Evolutionary conservation across 2,888 invertebrate species (phyloP).

Genomic region (Agrochola macilenta): DNA sequence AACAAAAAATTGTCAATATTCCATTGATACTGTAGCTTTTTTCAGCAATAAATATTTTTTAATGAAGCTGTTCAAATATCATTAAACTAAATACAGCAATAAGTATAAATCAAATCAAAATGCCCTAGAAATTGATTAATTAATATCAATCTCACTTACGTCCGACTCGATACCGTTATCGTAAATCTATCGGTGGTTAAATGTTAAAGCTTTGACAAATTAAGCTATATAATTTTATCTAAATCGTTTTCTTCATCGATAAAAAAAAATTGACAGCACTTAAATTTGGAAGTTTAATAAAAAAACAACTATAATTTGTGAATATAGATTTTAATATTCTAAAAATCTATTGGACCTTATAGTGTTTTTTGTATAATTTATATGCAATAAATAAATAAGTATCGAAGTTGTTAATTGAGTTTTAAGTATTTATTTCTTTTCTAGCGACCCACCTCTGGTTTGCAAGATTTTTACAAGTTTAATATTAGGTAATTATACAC

Average conservation of each 20-base stretch:
- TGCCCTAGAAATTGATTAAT: conserved; percentile 65
- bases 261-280: conserved; percentile 52
- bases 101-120: conserved; percentile 61
- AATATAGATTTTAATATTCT: conserved; percentile 33
- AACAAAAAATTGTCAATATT: conserved; percentile 11
- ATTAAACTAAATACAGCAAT: conserved; percentile 50
- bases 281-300: conserved; percentile 27
- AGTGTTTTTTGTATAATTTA: conserved; percentile 2
- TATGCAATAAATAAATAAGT: not conserved
- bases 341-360: conserved; percentile 21
- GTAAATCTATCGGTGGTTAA: conserved; percentile 62
- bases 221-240: conserved; percentile 64
- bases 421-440: conserved; percentile 6
- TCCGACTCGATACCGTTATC: conserved; percentile 59
- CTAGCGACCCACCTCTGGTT: no score
- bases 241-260: conserved; percentile 55
- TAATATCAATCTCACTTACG: conserved; percentile 59
- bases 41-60: conserved; percentile 17
- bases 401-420: conserved; percentile 21
- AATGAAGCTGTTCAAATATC: conserved; percentile 51
- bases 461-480: no score
- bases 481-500: not conserved
- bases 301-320: conserved; percentile 20
- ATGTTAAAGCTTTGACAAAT: conserved; percentile 66
- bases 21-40: not conserved